Evolutionary conservation across 2,888 invertebrate species (phyloP).

Genomic region (Pinctada fucata): DNA sequence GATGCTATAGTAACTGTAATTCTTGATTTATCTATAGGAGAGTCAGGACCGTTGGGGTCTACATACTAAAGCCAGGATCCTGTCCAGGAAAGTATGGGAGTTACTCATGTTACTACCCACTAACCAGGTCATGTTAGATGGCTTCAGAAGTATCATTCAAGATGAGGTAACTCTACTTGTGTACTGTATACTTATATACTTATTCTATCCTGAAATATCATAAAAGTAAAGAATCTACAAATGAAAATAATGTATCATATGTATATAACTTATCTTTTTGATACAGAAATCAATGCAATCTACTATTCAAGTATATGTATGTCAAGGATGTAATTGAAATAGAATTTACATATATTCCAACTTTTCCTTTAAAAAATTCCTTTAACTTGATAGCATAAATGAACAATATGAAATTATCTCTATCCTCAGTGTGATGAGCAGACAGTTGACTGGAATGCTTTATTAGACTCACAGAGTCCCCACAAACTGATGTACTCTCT

Average conservation of each 20-base stretch:
- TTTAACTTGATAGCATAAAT: no score
- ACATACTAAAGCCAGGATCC: conserved; percentile 83
- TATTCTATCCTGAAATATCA: no score
- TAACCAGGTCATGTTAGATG: conserved; percentile 89
- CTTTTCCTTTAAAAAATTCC: no score
- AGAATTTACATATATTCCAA: no score
- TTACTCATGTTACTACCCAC: conserved; percentile 93
- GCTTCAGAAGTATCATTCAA: conserved; percentile 83
- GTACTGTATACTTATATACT: no score
- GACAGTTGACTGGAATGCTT: conserved; percentile 78
- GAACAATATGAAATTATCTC: no score
- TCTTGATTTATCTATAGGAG: conserved; percentile 54
- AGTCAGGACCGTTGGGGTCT: conserved; percentile 68
- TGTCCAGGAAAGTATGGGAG: conserved; percentile 96
- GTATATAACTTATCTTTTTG: no score
- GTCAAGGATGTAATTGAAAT: no score
- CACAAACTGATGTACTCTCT: conserved; percentile 97
- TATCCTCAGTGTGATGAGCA: conserved; percentile 36
- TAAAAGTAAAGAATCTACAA: no score
- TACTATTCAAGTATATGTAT: no score
- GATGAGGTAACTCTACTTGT: conserved; percentile 47
- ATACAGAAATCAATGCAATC: no score
- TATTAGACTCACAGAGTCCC: conserved; percentile 91
- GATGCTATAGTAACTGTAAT: neutral
- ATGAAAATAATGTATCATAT: no score